A percentile compares a stretch with the other conserved stretches of the same genome.
These are phyloP conservation scores for Ammospiza maritima DNA, from an alignment of 2,797 vertebrate species.

Conservation along the genomic window DNA sequence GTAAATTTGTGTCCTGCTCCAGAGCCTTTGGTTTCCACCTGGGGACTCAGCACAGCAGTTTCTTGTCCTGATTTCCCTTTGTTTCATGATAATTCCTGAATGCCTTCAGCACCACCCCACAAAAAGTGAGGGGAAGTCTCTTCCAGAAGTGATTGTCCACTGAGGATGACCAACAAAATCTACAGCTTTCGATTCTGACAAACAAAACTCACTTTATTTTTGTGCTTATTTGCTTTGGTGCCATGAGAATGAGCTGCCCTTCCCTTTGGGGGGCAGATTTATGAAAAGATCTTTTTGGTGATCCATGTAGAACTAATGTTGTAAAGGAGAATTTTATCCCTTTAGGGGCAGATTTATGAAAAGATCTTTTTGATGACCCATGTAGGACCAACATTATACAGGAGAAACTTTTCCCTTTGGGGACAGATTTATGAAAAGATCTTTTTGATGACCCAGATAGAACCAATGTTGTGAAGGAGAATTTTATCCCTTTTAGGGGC, in stretches of 20 bases:
- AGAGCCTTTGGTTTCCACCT: neutral
- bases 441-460: fast-evolving
- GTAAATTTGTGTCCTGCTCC: fast-evolving
- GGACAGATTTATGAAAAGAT: neutral
- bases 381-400: too few species aligned
- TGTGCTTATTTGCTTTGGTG: neutral
- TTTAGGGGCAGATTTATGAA: too few species aligned
- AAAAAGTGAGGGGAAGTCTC: neutral
- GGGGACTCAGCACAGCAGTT: neutral
- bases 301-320: fast-evolving
- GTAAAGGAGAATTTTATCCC: neutral
- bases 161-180: fast-evolving
- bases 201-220: neutral
- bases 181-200: neutral
- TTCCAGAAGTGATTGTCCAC: neutral
- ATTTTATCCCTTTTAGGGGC: neutral
- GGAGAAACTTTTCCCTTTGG: neutral
- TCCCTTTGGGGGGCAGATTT: neutral
- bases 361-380: neutral
- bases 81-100: neutral
- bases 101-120: neutral
- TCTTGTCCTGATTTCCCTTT: neutral
- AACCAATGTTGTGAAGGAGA: neutral
- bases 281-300: neutral
- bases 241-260: neutral